Percentiles rank a stretch among this genome's conserved stretches.
These are phyloP conservation scores for Trematomus bernacchii DNA, from an alignment of 2,797 vertebrate species.

Conservation along the genomic window DNA sequence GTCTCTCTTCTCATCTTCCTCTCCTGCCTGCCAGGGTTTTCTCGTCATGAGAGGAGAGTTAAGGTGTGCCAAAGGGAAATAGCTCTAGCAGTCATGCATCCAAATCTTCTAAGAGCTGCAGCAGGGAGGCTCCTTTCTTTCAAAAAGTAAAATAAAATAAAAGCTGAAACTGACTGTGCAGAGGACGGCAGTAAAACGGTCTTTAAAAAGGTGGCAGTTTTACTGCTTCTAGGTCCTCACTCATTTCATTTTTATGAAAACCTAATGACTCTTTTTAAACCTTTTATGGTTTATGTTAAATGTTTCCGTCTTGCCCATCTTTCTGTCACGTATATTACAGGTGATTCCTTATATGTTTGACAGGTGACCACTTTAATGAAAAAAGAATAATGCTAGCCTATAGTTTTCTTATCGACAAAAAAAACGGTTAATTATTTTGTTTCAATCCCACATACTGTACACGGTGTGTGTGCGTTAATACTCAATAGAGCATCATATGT, in stretches of 20 bases:
- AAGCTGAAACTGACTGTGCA: slow-evolving; percentile 23
- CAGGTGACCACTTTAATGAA: not conserved
- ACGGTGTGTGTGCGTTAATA: not conserved
- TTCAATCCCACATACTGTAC: not conserved
- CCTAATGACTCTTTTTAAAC: not conserved
- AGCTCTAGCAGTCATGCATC: slow-evolving; percentile 54
- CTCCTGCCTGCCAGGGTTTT: slow-evolving; percentile 51
- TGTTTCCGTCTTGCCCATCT: not conserved
- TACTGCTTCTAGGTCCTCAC: not conserved
- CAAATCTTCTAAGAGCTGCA: slow-evolving; percentile 51
- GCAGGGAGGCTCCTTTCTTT: slow-evolving; percentile 17
- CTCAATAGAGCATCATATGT: not conserved
- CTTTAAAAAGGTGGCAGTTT: slow-evolving; percentile 13
- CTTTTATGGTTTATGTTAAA: not conserved
- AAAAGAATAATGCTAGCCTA: not conserved
- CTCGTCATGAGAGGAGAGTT: slow-evolving; percentile 62
- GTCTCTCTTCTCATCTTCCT: slow-evolving; percentile 53
- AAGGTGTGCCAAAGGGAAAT: slow-evolving; percentile 73
- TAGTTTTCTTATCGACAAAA: not conserved
- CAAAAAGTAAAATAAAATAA: not conserved
- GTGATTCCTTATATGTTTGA: not conserved
- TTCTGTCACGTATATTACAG: not conserved
- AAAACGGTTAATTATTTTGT: slow-evolving; percentile 1
- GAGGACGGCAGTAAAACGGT: slow-evolving; percentile 5
- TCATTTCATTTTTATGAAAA: not conserved